phyloP scores from a whole-genome alignment of 1,140 invertebrate genomes.

The Drosophila seguyi region DNA sequence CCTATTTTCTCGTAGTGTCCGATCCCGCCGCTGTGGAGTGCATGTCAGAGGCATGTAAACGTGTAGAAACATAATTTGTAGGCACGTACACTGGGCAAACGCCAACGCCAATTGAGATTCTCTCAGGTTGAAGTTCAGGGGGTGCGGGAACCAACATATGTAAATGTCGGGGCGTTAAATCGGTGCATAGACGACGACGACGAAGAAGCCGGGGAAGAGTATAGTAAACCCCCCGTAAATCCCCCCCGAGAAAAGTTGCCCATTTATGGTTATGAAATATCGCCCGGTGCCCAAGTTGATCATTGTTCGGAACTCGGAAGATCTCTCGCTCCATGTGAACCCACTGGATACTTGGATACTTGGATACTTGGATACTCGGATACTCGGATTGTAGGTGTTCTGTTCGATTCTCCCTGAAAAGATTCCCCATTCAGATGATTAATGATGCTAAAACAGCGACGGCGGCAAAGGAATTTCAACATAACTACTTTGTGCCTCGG shows the following conservation, averaged over 20 bases:
- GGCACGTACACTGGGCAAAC: slow-evolving; percentile 74
- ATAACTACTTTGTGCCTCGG: slow-evolving; percentile 82
- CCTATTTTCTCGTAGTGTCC: slow-evolving; percentile 9
- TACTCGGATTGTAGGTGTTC: slow-evolving; percentile 57
- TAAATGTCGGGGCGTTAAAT: slow-evolving; percentile 83
- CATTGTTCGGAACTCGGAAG: slow-evolving; percentile 72
- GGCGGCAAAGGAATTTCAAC: slow-evolving; percentile 79
- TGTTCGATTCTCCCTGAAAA: slow-evolving; percentile 50
- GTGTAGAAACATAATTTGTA: slow-evolving; percentile 83
- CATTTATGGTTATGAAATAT: slow-evolving; percentile 81
- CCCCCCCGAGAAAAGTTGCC: slow-evolving; percentile 25
- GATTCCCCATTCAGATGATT: slow-evolving; percentile 84
- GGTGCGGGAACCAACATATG: slow-evolving; percentile 62
- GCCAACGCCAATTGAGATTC: slow-evolving; percentile 73
- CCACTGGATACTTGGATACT: no score
- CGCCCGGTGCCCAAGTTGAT: slow-evolving; percentile 63
- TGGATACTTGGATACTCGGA: slow-evolving; percentile 20
- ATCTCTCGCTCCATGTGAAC: slow-evolving; percentile 40
- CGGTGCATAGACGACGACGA: slow-evolving; percentile 82
- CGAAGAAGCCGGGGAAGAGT: slow-evolving; percentile 6
- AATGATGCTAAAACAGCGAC: slow-evolving; percentile 66
- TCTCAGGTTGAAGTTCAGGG: slow-evolving; percentile 47
- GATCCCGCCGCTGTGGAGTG: slow-evolving; percentile 64
- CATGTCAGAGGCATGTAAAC: slow-evolving; percentile 83
- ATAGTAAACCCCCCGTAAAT: slow-evolving; percentile 7